These are phyloP conservation scores for Odontothrips loti DNA, from an alignment of 2,888 invertebrate species.

Conservation along the genomic window DNA sequence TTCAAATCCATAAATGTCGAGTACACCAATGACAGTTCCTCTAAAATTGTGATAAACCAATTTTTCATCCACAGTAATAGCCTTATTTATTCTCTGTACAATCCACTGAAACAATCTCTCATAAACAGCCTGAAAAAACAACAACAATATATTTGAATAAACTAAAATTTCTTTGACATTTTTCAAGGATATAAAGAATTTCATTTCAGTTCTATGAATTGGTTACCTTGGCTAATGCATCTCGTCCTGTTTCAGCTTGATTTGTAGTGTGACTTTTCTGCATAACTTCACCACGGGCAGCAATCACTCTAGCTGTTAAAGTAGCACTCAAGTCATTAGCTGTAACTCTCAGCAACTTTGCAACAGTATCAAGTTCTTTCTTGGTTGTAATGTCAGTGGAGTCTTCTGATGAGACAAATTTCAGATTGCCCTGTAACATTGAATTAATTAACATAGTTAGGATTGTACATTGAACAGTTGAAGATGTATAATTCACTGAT, in stretches of 20 bases:
- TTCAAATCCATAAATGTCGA: conserved; percentile 99
- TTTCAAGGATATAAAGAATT: conserved; percentile 29
- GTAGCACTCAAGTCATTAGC: conserved; percentile 66
- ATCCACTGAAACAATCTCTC: conserved; percentile 94
- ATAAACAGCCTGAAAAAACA: conserved; percentile 69
- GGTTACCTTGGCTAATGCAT: conserved; percentile 81
- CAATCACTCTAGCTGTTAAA: conserved; percentile 81
- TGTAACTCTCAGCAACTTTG: conserved; percentile 60
- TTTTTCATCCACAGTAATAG: conserved; percentile 69
- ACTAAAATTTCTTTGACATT: neutral
- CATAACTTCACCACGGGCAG: conserved; percentile 89
- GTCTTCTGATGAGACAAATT: conserved; percentile 56
- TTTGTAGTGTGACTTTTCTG: conserved; percentile 80
- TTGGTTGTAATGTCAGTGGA: conserved; percentile 57
- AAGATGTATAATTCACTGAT: neutral
- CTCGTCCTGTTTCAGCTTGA: conserved; percentile 83
- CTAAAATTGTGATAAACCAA: conserved; percentile 48
- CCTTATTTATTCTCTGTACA: conserved; percentile 84
- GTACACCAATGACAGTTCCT: conserved; percentile 79
- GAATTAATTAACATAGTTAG: conserved; percentile 26
- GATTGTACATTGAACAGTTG: conserved; percentile 31
- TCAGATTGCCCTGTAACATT: conserved; percentile 56
- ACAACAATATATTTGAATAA: conserved; percentile 3
- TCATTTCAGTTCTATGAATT: neutral
- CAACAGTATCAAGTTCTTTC: conserved; percentile 57